A percentile compares a stretch with the other conserved stretches of the same genome.
Conservation (phyloP, 1,140 invertebrate genomes). For the Sarcophaga peregrina region DNA sequence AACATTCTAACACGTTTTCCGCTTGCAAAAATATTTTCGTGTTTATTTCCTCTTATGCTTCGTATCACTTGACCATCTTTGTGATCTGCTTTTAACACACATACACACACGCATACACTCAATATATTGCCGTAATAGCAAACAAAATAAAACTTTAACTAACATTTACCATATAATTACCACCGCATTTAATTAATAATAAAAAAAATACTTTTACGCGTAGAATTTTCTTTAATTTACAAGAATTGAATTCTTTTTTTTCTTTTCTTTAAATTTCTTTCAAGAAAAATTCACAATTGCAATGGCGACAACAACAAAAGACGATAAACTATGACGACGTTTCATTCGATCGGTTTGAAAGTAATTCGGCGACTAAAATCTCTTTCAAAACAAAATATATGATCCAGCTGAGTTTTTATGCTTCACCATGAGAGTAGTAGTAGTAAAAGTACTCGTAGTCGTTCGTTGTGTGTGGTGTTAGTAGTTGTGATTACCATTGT, state of each 20-base stretch:
- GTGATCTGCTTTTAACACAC: constrained; percentile 1
- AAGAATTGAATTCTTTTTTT: constrained; percentile 24
- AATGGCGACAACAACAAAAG: constrained; percentile 10
- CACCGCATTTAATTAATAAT: background rate
- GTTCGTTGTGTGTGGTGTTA: background rate
- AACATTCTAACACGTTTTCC: background rate
- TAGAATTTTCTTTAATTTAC: constrained; percentile 35
- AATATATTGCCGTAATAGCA: no score
- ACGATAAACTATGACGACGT: background rate
- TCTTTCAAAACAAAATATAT: background rate
- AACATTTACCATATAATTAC: no score
- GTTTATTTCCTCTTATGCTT: background rate
- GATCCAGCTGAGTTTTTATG: constrained; percentile 11
- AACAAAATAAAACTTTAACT: no score
- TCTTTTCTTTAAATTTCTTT: constrained; percentile 11
- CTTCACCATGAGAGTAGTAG: background rate
- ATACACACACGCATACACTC: background rate
- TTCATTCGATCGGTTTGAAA: constrained; percentile 45
- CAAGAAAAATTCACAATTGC: background rate
- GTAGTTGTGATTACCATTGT: background rate
- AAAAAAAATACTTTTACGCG: no score
- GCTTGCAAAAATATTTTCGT: background rate
- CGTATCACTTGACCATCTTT: background rate
- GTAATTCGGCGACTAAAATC: constrained; percentile 44
- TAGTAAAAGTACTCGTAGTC: background rate